Evolutionary conservation across 2,888 invertebrate species (phyloP), one percentile per base, ranked within the genome.

Genomic region (Petrophora chlorosata): DNA sequence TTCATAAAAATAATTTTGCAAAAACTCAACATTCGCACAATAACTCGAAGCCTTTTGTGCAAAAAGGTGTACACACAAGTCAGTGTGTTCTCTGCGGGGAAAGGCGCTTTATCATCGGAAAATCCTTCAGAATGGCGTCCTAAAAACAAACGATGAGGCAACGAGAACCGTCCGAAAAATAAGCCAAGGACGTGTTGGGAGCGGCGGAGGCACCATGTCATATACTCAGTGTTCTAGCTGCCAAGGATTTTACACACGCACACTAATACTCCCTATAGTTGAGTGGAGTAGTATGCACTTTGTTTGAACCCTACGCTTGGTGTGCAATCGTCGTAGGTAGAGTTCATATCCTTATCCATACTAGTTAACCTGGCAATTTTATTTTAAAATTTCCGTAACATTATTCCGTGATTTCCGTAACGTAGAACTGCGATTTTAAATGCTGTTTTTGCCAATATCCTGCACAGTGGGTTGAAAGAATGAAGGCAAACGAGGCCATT

Each of bases 61-160:
- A 56, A 64, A 63, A 61, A 57, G 63, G 44, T 26, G 43, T 26
- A 33, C 43, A 44, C 45, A 44, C 44, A 46, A 48, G 52, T 39
- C 41, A 26, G 42, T 41, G 46, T 36, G 30, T 41, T 46, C 30
- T 30, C 35, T 4, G 17, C 16, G 36, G 30, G 13, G 22, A 14
- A 32, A 13, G 62, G 49, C 55, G 62, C 63, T 64, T 62, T 70
- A 67, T 70, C 70, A 67, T 63, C 61, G 61, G 59, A 50, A 65
- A 65, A 69, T 70, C 63, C 63, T 67, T 71, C 67, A 67, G 53
- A 46, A 46, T 33, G 46, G 12, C 28, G 26, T 13, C 33, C 39
- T 67, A 63, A 70, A 70, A 70, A 71, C 68, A 71, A 75, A 68
- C 63, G 70, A 65, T 47, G 45, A 38, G 38, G 26, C 38, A 19